phyloP scores from a whole-genome alignment of 2,113 vertebrate species.

The Globicephala melas region DNA sequence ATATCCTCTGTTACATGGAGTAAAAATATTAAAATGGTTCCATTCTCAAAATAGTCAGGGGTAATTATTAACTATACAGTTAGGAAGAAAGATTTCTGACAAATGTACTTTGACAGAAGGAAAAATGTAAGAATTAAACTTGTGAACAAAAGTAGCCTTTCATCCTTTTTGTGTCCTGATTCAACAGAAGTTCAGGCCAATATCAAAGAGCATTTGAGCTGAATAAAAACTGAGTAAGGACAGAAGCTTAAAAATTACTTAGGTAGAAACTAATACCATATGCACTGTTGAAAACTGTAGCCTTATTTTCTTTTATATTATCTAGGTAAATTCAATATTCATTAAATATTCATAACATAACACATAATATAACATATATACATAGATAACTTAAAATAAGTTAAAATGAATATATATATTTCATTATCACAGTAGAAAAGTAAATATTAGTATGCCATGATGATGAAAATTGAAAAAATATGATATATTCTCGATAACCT shows the following conservation, averaged over 20 bases:
- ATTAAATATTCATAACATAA: background rate
- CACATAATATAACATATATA: background rate
- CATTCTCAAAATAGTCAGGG: background rate
- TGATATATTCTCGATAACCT: background rate
- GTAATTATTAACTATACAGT: background rate
- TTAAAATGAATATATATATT: background rate
- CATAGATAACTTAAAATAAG: background rate
- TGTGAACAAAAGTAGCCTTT: conserved; percentile 21
- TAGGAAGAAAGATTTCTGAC: background rate
- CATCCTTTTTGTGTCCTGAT: background rate
- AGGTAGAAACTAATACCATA: background rate
- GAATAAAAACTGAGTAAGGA: conserved; percentile 43
- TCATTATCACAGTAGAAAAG: background rate
- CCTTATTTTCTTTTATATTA: background rate
- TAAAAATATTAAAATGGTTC: background rate
- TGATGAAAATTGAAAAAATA: background rate
- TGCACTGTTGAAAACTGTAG: background rate
- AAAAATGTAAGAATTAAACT: conserved; percentile 3
- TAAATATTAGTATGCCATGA: background rate
- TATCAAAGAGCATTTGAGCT: conserved; percentile 47
- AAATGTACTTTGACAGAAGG: background rate
- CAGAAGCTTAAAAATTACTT: conserved; percentile 13
- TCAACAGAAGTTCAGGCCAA: conserved; percentile 27
- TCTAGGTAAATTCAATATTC: conserved; percentile 16
- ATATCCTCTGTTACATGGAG: background rate